phyloP scores from a whole-genome alignment of 1,140 invertebrate species.

The Dreissena rostriformis region DNA sequence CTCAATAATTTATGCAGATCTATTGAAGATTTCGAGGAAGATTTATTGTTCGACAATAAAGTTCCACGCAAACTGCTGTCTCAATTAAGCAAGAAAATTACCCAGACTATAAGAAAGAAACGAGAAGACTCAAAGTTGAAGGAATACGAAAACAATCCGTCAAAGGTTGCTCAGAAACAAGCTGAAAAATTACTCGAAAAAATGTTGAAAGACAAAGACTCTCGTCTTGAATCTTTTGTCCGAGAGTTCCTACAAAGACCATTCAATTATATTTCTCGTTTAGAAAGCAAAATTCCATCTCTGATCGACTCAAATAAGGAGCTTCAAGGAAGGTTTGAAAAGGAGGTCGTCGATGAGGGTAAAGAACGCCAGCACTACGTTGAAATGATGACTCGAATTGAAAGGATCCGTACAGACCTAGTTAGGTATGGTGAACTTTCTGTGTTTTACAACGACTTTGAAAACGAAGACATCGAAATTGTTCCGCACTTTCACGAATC shows the following conservation, averaged over 20 bases:
- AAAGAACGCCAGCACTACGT: constrained; percentile 17
- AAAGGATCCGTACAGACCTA: constrained; percentile 12
- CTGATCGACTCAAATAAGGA: constrained; percentile 31
- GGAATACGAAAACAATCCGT: constrained; percentile 11
- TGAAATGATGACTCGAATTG: constrained; percentile 35
- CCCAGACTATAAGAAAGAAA: constrained; percentile 28
- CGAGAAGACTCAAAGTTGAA: constrained; percentile 30
- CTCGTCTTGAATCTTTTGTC: constrained; percentile 23
- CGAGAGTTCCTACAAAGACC: constrained; percentile 30
- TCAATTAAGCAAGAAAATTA: constrained; percentile 17
- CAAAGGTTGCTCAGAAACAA: constrained; percentile 16
- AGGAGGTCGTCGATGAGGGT: constrained; percentile 16
- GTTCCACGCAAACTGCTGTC: constrained; percentile 25
- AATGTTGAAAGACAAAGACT: constrained; percentile 45
- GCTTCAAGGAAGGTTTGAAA: constrained; percentile 31
- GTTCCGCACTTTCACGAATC: background rate
- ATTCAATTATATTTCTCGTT: constrained; percentile 32
- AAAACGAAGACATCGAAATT: constrained; percentile 41
- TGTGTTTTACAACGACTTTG: constrained; percentile 42
- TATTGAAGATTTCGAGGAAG: constrained; percentile 26
- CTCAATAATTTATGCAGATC: constrained; percentile 19
- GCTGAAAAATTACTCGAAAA: constrained; percentile 33
- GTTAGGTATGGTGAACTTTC: constrained; percentile 37
- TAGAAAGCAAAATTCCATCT: constrained; percentile 44
- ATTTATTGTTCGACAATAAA: constrained; percentile 15